Conservation (phyloP, 2,888 invertebrate species). For the Frankliniella fusca region DNA sequence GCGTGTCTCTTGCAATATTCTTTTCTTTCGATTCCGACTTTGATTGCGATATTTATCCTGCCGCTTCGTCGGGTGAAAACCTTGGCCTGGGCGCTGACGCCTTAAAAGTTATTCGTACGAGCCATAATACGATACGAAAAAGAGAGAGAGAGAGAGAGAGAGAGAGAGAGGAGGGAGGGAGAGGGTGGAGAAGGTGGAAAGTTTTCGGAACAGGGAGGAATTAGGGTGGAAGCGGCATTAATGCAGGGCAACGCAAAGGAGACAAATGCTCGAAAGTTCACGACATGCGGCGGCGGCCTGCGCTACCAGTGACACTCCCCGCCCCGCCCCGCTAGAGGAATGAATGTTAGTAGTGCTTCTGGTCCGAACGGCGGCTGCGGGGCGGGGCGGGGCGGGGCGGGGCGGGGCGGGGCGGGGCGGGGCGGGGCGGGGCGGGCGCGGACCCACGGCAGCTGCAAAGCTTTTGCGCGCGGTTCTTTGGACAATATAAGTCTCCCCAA, state of each 20-base stretch:
- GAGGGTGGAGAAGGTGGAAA: background rate
- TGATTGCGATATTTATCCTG: too few relatives aligned
- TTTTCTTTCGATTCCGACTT: too few relatives aligned
- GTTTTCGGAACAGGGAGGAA: background rate
- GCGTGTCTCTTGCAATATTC: too few relatives aligned
- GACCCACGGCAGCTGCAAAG: background rate
- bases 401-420: background rate
- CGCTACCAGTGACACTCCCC: background rate
- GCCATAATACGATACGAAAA: background rate
- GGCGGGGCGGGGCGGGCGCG: background rate
- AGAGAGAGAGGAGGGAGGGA: background rate
- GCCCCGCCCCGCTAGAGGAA: too few relatives aligned
- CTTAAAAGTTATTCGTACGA: too few relatives aligned
- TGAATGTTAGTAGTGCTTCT: too few relatives aligned
- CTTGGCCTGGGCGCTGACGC: too few relatives aligned
- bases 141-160: background rate
- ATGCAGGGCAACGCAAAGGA: background rate
- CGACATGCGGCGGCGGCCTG: background rate
- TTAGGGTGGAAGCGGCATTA: constrained; percentile 10
- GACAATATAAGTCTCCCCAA: too few relatives aligned
- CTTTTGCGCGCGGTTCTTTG: too few relatives aligned
- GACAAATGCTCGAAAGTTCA: constrained; percentile 6
- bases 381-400: background rate
- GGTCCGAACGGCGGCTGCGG: too few relatives aligned
- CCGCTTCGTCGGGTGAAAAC: too few relatives aligned